A percentile compares a stretch with the other conserved stretches of the same genome.
Evolutionary conservation across 1,140 invertebrate genomes (phyloP).

Genomic region (Drosophila biarmipes): DNA sequence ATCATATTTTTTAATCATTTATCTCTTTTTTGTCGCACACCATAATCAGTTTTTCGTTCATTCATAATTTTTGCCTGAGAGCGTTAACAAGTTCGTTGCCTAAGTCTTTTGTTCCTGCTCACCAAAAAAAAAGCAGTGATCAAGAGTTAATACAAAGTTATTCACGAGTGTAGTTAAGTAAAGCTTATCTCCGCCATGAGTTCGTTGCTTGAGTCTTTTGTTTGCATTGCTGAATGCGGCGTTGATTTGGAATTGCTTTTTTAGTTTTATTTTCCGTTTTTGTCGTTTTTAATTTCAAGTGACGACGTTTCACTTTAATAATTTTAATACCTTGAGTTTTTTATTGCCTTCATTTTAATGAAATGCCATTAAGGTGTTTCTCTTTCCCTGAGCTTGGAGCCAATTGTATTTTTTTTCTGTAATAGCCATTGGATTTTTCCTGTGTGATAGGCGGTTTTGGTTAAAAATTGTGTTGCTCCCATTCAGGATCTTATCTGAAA

Average conservation of each 20-base stretch:
- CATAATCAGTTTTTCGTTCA: conserved; percentile 16
- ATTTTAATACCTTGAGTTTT: conserved; percentile 59
- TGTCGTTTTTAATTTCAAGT: conserved; percentile 50
- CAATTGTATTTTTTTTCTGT: conserved; percentile 39
- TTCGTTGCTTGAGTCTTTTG: conserved; percentile 61
- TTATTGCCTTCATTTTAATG: conserved; percentile 56
- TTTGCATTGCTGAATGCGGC: conserved; percentile 48
- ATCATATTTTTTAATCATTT: background rate
- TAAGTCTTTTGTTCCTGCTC: conserved; percentile 58
- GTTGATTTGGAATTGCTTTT: conserved; percentile 52
- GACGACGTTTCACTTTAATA: conserved; percentile 64
- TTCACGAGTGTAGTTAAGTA: conserved; percentile 38
- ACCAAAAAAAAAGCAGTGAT: conserved; percentile 29
- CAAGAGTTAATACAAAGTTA: conserved; percentile 41
- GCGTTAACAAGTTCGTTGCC: conserved; percentile 44
- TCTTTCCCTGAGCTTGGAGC: conserved; percentile 31
- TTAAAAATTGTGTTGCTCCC: conserved; percentile 45
- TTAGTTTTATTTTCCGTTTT: conserved; percentile 46
- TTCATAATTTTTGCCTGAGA: conserved; percentile 39
- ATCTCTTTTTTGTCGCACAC: conserved; percentile 9
- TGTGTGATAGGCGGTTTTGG: conserved; percentile 34
- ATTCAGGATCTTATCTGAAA: conserved; percentile 52
- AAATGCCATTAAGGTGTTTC: conserved; percentile 58
- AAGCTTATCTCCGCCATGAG: conserved; percentile 30
- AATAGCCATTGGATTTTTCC: conserved; percentile 22